These are phyloP conservation scores for Eriosoma lanigerum DNA, from an alignment of 1,140 invertebrate genomes.

Conservation along the genomic window DNA sequence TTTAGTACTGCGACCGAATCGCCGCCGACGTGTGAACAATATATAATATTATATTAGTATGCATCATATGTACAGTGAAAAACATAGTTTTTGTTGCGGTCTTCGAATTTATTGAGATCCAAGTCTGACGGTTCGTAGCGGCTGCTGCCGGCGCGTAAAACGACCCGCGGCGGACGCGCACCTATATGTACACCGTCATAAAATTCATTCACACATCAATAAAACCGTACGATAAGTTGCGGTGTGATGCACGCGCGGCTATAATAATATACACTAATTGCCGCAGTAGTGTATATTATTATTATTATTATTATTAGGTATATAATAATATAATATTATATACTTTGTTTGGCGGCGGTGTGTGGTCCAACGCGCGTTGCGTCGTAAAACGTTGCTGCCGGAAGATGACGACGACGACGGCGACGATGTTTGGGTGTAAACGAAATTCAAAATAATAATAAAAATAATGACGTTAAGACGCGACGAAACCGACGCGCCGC, in stretches of 20 bases:
- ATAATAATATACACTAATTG: conserved; percentile 37
- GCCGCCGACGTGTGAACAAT: background rate
- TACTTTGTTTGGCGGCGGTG: conserved; percentile 10
- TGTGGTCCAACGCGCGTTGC: conserved; percentile 18
- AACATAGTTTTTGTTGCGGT: no score
- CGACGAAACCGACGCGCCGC: background rate
- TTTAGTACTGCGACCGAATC: no score
- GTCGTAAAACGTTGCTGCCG: background rate
- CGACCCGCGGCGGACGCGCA: background rate
- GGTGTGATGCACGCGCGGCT: no score
- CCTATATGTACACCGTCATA: background rate
- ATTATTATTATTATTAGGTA: no score
- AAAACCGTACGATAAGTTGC: conserved; percentile 23
- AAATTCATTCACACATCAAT: conserved; percentile 52
- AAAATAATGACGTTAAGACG: no score
- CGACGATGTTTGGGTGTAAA: no score
- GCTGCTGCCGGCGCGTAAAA: background rate
- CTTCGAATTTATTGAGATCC: no score
- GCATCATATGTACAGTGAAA: no score
- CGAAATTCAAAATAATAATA: no score
- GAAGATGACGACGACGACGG: background rate
- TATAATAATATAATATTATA: background rate
- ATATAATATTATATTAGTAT: no score
- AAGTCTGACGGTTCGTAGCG: no score
- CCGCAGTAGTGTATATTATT: background rate